These are phyloP conservation scores for Cheilinus undulatus DNA, from an alignment of 2,113 vertebrate genomes.

Conservation along the genomic window DNA sequence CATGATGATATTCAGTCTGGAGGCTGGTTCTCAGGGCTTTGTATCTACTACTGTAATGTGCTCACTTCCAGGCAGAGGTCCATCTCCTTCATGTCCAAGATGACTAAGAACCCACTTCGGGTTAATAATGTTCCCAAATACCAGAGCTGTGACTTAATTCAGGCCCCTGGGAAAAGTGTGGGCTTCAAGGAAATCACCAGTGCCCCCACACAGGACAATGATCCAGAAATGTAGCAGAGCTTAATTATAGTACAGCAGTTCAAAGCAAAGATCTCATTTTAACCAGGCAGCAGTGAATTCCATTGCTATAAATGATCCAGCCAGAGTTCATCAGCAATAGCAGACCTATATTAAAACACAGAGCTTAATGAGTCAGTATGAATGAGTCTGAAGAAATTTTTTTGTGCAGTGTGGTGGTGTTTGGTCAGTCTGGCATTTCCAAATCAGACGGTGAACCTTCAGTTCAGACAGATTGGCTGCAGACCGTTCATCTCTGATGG, in stretches of 20 bases:
- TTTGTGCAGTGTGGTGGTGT: too few relatives aligned
- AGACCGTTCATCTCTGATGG: too few relatives aligned
- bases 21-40: slow-evolving; percentile 71
- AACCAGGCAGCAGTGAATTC: slow-evolving; percentile 23
- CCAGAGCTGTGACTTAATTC: slow-evolving; percentile 70
- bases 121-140: slow-evolving; percentile 70
- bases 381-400: slow-evolving; percentile 31
- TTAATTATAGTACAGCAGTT: slow-evolving; percentile 38
- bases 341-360: too few relatives aligned
- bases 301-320: slow-evolving; percentile 21
- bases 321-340: slow-evolving; percentile 17
- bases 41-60: slow-evolving; percentile 53
- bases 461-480: too few relatives aligned
- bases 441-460: too few relatives aligned
- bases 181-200: slow-evolving; percentile 58
- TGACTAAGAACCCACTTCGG: slow-evolving; percentile 72
- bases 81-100: slow-evolving; percentile 55
- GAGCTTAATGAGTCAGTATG: slow-evolving; percentile 4
- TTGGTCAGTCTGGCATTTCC: too few relatives aligned
- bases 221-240: slow-evolving; percentile 30
- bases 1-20: slow-evolving; percentile 30
- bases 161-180: slow-evolving; percentile 61
- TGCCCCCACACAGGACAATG: slow-evolving; percentile 45
- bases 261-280: slow-evolving; percentile 20
- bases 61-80: slow-evolving; percentile 61